Conservation (phyloP, 2,797 vertebrate species). For the Rhynchonycteris naso region DNA sequence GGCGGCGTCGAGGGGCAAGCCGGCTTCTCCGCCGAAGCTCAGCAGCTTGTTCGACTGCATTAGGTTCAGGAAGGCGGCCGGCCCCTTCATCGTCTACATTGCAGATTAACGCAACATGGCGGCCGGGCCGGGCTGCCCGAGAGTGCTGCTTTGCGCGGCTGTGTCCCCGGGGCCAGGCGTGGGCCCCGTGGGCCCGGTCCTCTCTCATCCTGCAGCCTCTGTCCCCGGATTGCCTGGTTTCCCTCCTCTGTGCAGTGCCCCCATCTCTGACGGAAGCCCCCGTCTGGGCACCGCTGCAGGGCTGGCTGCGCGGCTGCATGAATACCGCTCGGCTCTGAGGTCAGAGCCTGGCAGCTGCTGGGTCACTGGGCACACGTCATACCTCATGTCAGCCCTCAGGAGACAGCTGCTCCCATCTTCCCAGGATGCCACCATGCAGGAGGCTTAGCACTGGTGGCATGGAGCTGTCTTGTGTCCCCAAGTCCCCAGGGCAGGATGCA, state of each 20-base stretch:
- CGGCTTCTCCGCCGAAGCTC: conserved; percentile 54
- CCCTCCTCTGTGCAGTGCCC: not conserved
- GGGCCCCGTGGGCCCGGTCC: not conserved
- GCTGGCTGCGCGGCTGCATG: accelerated
- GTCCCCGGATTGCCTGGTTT: not conserved
- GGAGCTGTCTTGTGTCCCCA: not conserved
- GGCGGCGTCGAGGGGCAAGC: conserved; percentile 70
- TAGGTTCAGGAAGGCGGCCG: conserved; percentile 73
- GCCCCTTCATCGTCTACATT: conserved; percentile 47
- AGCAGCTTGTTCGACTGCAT: conserved; percentile 77
- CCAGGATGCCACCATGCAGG: not conserved
- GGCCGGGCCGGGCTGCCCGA: not conserved
- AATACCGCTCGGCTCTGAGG: not conserved
- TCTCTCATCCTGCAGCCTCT: not conserved
- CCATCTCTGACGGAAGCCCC: not conserved
- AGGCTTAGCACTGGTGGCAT: not conserved
- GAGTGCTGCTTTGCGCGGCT: not conserved
- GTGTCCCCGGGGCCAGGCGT: not conserved
- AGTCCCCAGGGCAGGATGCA: not conserved
- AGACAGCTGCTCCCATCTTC: not conserved
- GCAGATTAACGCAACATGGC: conserved; percentile 19
- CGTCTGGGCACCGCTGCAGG: accelerated
- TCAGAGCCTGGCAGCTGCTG: not conserved
- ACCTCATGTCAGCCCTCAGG: not conserved
- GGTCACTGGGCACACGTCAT: not conserved